Percentiles rank a stretch among this genome's conserved stretches.
Conservation (phyloP, 2,797 vertebrate species). For the Smutsia temminckii region DNA sequence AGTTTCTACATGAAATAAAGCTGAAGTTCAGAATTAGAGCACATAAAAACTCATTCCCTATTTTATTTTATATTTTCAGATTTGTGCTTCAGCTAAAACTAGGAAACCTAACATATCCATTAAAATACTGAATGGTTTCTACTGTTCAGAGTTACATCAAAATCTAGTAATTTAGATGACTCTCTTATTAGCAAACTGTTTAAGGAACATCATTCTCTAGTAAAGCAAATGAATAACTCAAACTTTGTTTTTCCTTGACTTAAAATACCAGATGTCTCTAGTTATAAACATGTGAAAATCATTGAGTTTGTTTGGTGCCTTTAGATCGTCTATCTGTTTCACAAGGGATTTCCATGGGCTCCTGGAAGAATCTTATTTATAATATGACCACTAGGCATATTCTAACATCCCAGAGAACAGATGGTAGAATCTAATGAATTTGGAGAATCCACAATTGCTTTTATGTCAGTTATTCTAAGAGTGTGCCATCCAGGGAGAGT, state of each 20-base stretch:
- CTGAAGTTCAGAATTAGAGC: not conserved
- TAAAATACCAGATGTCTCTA: not conserved
- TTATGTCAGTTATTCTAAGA: not conserved
- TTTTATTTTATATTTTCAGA: not conserved
- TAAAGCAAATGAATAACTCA: not conserved
- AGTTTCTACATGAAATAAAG: slow-evolving; percentile 22
- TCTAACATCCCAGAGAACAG: not conserved
- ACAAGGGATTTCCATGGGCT: not conserved
- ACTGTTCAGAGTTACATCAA: not conserved
- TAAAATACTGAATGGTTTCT: not conserved
- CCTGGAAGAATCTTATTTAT: not conserved
- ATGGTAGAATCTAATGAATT: not conserved
- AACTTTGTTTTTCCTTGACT: not conserved
- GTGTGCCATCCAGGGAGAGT: not conserved
- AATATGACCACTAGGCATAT: not conserved
- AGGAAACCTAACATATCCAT: slow-evolving; percentile 10
- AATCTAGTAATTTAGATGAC: not conserved
- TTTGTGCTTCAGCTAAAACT: not conserved
- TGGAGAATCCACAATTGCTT: not conserved
- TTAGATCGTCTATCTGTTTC: not conserved
- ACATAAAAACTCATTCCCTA: not conserved
- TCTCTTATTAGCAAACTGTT: not conserved
- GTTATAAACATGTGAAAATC: slow-evolving; percentile 5
- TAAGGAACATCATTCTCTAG: not conserved
- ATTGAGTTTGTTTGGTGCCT: not conserved